Percentiles rank a stretch among this genome's conserved stretches.
Evolutionary conservation across 2,888 invertebrate genomes (phyloP).

Genomic region (Yponomeuta malinellus): DNA sequence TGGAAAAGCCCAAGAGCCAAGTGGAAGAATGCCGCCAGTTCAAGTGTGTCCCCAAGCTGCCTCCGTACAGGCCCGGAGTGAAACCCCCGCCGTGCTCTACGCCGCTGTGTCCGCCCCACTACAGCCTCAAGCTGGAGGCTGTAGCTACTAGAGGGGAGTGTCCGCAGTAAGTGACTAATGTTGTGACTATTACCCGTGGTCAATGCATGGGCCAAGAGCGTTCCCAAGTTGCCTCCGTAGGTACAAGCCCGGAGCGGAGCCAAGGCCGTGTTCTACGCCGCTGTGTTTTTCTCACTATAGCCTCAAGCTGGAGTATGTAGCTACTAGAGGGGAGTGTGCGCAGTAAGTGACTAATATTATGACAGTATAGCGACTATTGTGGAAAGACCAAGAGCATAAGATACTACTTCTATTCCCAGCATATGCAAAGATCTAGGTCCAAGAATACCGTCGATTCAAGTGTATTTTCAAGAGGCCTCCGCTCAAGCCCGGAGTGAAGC

Average conservation of each 20-base stretch:
- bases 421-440: conserved; percentile 34
- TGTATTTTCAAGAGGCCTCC: conserved; percentile 71
- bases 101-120: conserved; percentile 76
- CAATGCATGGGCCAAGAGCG: conserved; percentile 46
- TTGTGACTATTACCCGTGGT: no score
- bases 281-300: conserved; percentile 78
- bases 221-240: conserved; percentile 62
- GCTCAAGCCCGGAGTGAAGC: conserved; percentile 41
- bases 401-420: no score
- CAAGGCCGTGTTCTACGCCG: conserved; percentile 60
- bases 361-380: no score
- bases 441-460: conserved; percentile 54
- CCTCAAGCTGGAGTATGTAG: conserved; percentile 59
- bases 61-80: conserved; percentile 50
- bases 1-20: conserved; percentile 24
- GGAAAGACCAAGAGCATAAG: no score
- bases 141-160: conserved; percentile 52
- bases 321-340: conserved; percentile 20
- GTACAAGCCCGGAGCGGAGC: conserved; percentile 38
- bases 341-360: no score
- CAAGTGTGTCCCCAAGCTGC: conserved; percentile 69
- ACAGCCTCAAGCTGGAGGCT: conserved; percentile 69
- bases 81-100: conserved; percentile 57
- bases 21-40: conserved; percentile 67
- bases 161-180: conserved; percentile 52